Evolutionary conservation across 2,797 vertebrate species (phyloP), one percentile per base, ranked within the genome.

Genomic region (Loris lydekkerianus): DNA sequence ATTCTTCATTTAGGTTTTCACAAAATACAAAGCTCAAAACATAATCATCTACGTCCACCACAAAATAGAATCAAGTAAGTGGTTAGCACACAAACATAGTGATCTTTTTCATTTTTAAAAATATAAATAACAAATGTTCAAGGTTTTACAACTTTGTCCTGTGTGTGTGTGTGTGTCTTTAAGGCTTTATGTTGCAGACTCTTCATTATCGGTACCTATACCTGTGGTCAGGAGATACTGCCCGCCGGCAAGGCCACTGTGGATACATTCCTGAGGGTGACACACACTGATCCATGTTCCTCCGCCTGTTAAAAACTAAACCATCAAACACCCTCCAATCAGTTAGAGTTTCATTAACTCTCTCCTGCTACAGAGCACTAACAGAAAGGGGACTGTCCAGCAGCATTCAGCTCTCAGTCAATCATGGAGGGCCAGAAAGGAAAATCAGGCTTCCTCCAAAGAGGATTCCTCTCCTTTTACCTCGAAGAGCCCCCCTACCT

Each of bases 81-180:
- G 97, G 98, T 98, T 98, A 98, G 98, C 97, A 97, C 98, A 98
- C 98, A 97, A 98, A 99, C 98, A 99, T 98, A 98, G 98, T 94
- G 96, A 97, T 98, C 97, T 86, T 92, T 97, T 97, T 96, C 95
- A 97, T 96, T 97, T 98, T 98, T 97, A 98, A 98, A 99, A 99
- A 99, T 98, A 99, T 98, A 98, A 98, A 98, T 98, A 99, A 98
- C 98, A 99, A 46, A 97, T 70, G 98, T 98, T 98, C 98, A 97
- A 97, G 96, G 97, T 94, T 98, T 97, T 53, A 95, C 90, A 97
- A 8, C 96, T 86, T 90, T 65, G 76, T 91, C 76, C 65, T 46
- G 46, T 27, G 29, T 46, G 46, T 27, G 29, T 2, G 67, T 76
- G 58, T 93, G 84, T 96, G 86, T 97, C 95, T 97, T 98, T 98